Evolutionary conservation across 37 sponge, comb jelly and placozoan genomes (phyloP).

Genomic region (Amphimedon queenslandica): DNA sequence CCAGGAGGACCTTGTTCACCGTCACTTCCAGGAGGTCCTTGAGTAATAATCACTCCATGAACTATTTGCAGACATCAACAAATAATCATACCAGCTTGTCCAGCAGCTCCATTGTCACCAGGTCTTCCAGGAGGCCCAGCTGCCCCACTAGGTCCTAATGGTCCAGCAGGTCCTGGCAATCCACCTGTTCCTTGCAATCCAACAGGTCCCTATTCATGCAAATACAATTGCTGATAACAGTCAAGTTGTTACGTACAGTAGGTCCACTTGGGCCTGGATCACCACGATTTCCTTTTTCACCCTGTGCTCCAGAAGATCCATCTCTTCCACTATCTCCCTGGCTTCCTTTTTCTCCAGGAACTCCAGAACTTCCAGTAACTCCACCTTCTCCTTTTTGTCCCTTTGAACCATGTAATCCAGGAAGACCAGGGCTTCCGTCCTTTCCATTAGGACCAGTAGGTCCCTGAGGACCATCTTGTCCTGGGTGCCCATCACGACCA

Average conservation of each 20-base stretch:
- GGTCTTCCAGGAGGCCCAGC: slow-evolving; percentile 7
- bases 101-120: slow-evolving; percentile 16
- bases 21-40: slow-evolving; percentile 21
- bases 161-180: background rate
- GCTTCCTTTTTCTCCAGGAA: slow-evolving; percentile 48
- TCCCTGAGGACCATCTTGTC: slow-evolving; percentile 19
- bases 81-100: background rate
- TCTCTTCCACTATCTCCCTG: slow-evolving; percentile 1
- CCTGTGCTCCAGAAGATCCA: background rate
- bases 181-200: slow-evolving; percentile 33
- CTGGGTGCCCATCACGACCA: background rate
- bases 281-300: slow-evolving; percentile 22
- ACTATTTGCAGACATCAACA: too few species aligned
- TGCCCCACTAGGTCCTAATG: slow-evolving; percentile 13
- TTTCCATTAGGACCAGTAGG: slow-evolving; percentile 41
- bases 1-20: background rate
- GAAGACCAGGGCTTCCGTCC: slow-evolving; percentile 53
- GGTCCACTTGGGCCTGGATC: slow-evolving; percentile 15
- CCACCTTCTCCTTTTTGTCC: slow-evolving; percentile 43
- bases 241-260: slow-evolving; percentile 1
- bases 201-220: background rate
- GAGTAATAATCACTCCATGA: slow-evolving; percentile 12
- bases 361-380: background rate
- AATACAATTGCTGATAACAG: slow-evolving; percentile 5
- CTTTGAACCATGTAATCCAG: slow-evolving; percentile 52